Conservation (phyloP, 2,888 invertebrate genomes). For the Melanargia galathea region DNA sequence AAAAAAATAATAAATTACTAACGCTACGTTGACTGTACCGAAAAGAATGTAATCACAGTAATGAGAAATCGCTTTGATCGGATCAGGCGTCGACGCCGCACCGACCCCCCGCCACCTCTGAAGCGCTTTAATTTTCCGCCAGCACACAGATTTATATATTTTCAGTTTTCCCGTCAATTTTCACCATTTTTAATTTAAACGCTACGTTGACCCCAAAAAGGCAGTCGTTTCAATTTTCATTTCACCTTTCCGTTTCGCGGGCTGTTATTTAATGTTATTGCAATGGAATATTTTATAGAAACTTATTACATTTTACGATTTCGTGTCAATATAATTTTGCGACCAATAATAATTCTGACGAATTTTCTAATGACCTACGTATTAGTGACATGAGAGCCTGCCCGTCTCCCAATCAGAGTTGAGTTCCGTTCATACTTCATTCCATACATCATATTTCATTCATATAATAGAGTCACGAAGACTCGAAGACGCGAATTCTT, state of each 20-base stretch:
- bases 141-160: constrained; percentile 77
- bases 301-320: constrained; percentile 12
- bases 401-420: background rate
- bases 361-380: background rate
- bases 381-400: background rate
- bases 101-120: constrained; percentile 58
- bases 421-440: background rate
- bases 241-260: constrained; percentile 43
- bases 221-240: constrained; percentile 56
- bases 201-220: constrained; percentile 64
- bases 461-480: no score
- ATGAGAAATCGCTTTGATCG: constrained; percentile 44
- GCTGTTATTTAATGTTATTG: constrained; percentile 42
- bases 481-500: no score
- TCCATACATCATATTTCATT: no score
- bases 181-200: constrained; percentile 74
- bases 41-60: constrained; percentile 37
- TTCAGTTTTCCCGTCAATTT: constrained; percentile 73
- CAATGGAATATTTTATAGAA: constrained; percentile 14
- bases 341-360: background rate
- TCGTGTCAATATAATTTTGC: background rate
- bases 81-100: constrained; percentile 43
- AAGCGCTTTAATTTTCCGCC: constrained; percentile 78
- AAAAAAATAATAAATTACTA: background rate
- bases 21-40: constrained; percentile 7